Evolutionary conservation across 2,113 vertebrate species (phyloP).

Genomic region (Etheostoma cragini): DNA sequence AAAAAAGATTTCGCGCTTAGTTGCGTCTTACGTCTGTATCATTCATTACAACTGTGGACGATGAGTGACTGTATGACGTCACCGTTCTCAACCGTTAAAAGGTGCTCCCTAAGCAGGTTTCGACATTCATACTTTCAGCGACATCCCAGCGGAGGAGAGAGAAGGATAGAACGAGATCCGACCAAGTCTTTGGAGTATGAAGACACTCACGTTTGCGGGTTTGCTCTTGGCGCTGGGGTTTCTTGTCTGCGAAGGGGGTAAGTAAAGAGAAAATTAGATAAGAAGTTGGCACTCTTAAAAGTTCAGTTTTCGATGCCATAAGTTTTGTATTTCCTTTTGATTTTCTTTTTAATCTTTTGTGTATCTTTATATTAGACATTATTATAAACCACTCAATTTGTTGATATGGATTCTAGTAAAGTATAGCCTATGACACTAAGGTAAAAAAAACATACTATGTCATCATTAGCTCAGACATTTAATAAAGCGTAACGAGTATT

Average conservation of each 20-base stretch:
- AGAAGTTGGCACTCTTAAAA: not conserved
- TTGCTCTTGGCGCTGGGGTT: conserved; percentile 70
- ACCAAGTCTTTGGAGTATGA: conserved; percentile 70
- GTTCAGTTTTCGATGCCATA: not conserved
- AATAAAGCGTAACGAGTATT: not conserved
- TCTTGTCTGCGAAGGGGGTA: conserved; percentile 76
- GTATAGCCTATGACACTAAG: not conserved
- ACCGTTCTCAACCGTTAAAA: not conserved
- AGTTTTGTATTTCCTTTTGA: not conserved
- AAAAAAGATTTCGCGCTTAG: not conserved
- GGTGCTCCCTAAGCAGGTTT: not conserved
- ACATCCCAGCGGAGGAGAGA: not conserved
- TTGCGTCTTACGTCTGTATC: no score
- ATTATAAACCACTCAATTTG: not conserved
- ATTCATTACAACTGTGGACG: accelerated
- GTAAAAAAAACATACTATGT: not conserved
- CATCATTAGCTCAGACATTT: not conserved
- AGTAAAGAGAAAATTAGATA: conserved; percentile 13
- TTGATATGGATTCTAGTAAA: not conserved
- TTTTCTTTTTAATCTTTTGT: not conserved
- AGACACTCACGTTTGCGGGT: conserved; percentile 46
- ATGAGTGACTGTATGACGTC: not conserved
- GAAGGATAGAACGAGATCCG: not conserved
- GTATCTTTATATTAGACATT: no score
- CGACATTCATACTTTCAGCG: not conserved